Conservation (phyloP, 2,797 vertebrate genomes). For the Gadopsis bispinosus region DNA sequence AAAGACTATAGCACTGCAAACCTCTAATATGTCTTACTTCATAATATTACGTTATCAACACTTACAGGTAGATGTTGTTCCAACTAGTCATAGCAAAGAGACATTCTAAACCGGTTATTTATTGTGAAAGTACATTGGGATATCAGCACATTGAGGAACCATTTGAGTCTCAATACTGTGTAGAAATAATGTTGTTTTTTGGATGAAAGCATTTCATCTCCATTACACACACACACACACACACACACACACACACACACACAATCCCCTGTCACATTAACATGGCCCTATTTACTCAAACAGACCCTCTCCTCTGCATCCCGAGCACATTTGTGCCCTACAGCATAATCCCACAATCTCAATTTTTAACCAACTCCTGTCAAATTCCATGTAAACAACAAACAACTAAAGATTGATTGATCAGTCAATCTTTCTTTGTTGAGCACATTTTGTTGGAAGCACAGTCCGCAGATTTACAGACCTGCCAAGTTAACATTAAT, state of each 20-base stretch:
- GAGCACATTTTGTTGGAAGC: not conserved
- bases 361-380: not conserved
- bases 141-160: not conserved
- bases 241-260: not conserved
- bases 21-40: not conserved
- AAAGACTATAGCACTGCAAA: not conserved
- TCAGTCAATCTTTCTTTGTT: not conserved
- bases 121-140: no score
- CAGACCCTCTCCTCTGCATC: not conserved
- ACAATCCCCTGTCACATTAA: constrained; percentile 21
- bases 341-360: constrained; percentile 10
- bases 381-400: constrained; percentile 1
- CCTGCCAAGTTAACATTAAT: not conserved
- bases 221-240: constrained; percentile 6
- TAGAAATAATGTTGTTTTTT: not conserved
- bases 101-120: not conserved
- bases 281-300: constrained; percentile 4
- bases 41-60: not conserved
- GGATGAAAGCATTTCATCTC: constrained; percentile 1
- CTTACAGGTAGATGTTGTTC: not conserved
- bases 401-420: not conserved
- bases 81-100: not conserved
- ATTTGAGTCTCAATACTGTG: not conserved
- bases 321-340: not conserved
- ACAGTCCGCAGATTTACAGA: not conserved